phyloP scores from a whole-genome alignment of 2,797 vertebrate genomes.

The Enteromius radiatus region DNA sequence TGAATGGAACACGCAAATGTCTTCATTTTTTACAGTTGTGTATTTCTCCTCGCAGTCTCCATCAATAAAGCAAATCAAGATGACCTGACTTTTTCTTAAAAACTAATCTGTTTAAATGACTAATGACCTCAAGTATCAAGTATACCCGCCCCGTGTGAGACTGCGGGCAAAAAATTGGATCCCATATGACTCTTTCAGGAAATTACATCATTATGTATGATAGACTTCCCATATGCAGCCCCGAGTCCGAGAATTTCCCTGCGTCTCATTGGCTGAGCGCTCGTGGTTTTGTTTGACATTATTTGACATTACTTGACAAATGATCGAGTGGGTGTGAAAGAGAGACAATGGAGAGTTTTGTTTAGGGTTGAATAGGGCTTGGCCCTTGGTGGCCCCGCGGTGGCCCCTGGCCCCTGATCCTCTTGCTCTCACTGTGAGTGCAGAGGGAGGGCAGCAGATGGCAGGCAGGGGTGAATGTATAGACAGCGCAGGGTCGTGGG shows the following conservation, averaged over 20 bases:
- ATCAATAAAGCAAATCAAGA: constrained; percentile 13
- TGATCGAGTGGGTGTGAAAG: constrained; percentile 67
- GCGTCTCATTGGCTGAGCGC: constrained; percentile 58
- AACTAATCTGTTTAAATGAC: constrained; percentile 11
- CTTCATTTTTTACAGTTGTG: constrained; percentile 29
- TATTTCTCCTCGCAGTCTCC: neutral
- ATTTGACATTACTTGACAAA: constrained; percentile 73
- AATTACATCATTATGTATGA: constrained; percentile 36
- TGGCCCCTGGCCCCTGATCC: constrained; percentile 69
- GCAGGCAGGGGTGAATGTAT: constrained; percentile 86
- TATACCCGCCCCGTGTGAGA: neutral
- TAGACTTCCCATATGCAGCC: constrained; percentile 24
- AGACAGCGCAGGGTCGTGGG: constrained; percentile 76
- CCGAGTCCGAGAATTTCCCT: constrained; percentile 37
- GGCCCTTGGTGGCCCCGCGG: constrained; percentile 41
- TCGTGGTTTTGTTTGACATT: constrained; percentile 70
- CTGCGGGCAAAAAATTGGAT: neutral
- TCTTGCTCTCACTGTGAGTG: constrained; percentile 66
- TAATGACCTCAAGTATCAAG: constrained; percentile 12
- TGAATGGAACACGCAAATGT: constrained; percentile 22
- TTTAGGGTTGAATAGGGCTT: constrained; percentile 60
- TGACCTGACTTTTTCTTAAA: constrained; percentile 9
- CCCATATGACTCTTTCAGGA: constrained; percentile 36
- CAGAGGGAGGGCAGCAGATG: constrained; percentile 48
- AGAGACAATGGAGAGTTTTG: constrained; percentile 70